Evolutionary conservation across 2,888 invertebrate species (phyloP).

Genomic region (Drosophila pseudotalamancana): DNA sequence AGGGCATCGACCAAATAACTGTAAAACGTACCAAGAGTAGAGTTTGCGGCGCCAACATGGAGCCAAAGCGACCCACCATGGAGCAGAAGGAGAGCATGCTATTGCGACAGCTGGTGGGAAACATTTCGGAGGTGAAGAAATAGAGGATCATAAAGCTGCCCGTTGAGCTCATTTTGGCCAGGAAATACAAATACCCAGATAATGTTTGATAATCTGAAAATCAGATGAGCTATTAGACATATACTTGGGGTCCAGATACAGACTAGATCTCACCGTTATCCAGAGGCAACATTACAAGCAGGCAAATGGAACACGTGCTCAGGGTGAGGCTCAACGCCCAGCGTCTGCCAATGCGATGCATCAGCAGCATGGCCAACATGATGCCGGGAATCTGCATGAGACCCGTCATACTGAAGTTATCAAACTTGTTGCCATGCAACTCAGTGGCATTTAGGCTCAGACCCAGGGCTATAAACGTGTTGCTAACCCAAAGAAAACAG

Average conservation of each 20-base stretch:
- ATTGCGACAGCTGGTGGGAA: conserved; percentile 88
- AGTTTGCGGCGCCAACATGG: conserved; percentile 89
- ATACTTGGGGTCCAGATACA: not conserved
- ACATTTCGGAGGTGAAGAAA: conserved; percentile 89
- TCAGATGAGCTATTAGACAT: not conserved
- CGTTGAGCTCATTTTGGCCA: conserved; percentile 88
- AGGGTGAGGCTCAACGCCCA: conserved; percentile 86
- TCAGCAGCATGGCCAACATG: conserved; percentile 86
- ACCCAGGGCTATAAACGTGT: conserved; percentile 91
- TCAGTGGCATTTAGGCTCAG: conserved; percentile 90
- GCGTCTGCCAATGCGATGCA: conserved; percentile 88
- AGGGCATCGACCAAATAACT: rapidly evolving
- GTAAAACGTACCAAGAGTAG: conserved; percentile 85
- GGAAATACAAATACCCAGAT: conserved; percentile 85
- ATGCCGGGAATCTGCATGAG: conserved; percentile 90
- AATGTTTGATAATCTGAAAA: conserved; percentile 81
- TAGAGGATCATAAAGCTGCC: conserved; percentile 88
- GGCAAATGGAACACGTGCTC: conserved; percentile 86
- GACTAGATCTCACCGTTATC: conserved; percentile 27
- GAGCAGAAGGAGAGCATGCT: conserved; percentile 88
- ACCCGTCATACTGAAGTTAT: conserved; percentile 87
- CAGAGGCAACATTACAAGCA: conserved; percentile 65
- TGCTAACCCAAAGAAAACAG: conserved; percentile 91
- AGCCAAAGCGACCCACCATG: conserved; percentile 89
- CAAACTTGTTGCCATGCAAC: conserved; percentile 89